Percentiles rank a stretch among this genome's conserved stretches.
Conservation (phyloP, 2,113 vertebrate genomes). For the Toxotes chatareus region DNA sequence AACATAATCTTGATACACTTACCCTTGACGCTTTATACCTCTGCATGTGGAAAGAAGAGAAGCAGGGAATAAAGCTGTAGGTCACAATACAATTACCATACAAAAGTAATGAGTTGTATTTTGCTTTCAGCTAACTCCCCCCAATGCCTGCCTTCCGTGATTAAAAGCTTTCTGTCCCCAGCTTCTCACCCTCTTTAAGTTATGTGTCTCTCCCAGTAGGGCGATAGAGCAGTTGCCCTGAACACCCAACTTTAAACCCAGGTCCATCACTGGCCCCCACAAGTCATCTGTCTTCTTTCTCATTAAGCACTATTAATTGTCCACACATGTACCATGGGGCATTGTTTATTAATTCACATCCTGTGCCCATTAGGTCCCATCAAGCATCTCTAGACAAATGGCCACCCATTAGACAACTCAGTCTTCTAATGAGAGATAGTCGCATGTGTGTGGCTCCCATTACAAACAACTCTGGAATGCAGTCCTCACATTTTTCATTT, state of each 20-base stretch:
- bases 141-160: slow-evolving; percentile 27
- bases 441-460: slow-evolving; percentile 7
- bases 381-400: slow-evolving; percentile 73
- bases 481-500: slow-evolving; percentile 28
- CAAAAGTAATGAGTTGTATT: slow-evolving; percentile 36
- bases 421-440: slow-evolving; percentile 58
- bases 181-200: slow-evolving; percentile 35
- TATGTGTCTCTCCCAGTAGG: slow-evolving; percentile 30
- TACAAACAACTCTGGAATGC: slow-evolving; percentile 52
- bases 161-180: slow-evolving; percentile 52
- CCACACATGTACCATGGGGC: slow-evolving; percentile 61
- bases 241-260: slow-evolving; percentile 57
- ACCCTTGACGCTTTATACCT: slow-evolving; percentile 5
- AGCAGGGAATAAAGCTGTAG: slow-evolving; percentile 11
- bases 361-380: slow-evolving; percentile 75
- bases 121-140: slow-evolving; percentile 20
- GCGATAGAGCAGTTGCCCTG: slow-evolving; percentile 15
- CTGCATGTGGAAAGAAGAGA: neutral
- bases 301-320: slow-evolving; percentile 79
- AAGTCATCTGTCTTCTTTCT: slow-evolving; percentile 71
- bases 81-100: slow-evolving; percentile 20
- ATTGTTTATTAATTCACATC: slow-evolving; percentile 82
- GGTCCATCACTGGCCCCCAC: slow-evolving; percentile 27
- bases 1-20: slow-evolving; percentile 3
- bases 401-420: slow-evolving; percentile 64